Evolutionary conservation across 1,140 invertebrate species (phyloP).

Genomic region (Nixonia krombeini): DNA sequence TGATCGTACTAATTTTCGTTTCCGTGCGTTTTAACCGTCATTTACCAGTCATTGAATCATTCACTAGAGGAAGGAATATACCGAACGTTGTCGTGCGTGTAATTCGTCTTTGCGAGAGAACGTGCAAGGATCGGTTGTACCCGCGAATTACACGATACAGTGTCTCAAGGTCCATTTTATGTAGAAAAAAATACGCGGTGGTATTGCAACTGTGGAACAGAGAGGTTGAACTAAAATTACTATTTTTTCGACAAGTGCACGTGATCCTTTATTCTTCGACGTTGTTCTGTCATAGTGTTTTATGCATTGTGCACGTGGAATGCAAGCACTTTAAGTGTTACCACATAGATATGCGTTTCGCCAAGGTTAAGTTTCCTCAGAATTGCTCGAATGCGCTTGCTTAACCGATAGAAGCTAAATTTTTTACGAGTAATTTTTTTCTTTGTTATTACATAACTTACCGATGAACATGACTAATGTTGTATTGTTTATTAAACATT

Average conservation of each 20-base stretch:
- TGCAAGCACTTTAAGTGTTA: conserved; percentile 13
- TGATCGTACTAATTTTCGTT: too few relatives aligned
- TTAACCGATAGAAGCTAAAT: neutral
- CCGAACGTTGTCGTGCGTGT: conserved; percentile 9
- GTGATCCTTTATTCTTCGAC: neutral
- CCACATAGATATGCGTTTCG: conserved; percentile 9
- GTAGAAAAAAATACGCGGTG: too few relatives aligned
- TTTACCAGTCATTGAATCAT: conserved; percentile 1
- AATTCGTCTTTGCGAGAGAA: conserved; percentile 10
- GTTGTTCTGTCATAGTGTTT: neutral
- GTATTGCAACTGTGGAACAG: too few relatives aligned
- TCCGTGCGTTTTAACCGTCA: conserved; percentile 2
- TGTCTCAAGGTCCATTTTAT: too few relatives aligned
- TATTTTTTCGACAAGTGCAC: conserved; percentile 6
- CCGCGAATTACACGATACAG: neutral
- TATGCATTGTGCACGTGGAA: conserved; percentile 10
- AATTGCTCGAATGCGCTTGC: neutral
- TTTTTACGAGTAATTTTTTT: neutral
- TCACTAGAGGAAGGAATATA: neutral
- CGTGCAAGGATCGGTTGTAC: neutral
- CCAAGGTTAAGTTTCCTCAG: conserved; percentile 17
- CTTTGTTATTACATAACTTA: too few relatives aligned
- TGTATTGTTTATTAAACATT: too few relatives aligned
- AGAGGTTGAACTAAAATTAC: too few relatives aligned
- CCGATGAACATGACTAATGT: too few relatives aligned